Evolutionary conservation across 2,888 invertebrate genomes (phyloP).

Genomic region (Pyralis farinalis): DNA sequence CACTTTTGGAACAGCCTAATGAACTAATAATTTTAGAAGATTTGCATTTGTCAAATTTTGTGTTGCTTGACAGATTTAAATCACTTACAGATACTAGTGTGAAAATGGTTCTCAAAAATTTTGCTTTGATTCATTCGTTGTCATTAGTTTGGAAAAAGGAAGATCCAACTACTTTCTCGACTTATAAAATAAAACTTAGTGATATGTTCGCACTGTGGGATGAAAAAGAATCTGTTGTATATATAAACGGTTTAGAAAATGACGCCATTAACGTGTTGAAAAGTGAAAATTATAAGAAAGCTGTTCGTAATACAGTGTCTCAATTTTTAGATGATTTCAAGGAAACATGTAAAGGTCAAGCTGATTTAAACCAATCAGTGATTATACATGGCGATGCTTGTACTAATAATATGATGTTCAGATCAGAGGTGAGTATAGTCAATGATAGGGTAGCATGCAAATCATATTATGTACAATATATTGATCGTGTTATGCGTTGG

Average conservation of each 20-base stretch:
- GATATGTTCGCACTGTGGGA: neutral
- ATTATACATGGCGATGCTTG: constrained; percentile 47
- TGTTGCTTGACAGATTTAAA: neutral
- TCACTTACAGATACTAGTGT: constrained; percentile 3
- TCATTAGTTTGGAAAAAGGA: constrained; percentile 11
- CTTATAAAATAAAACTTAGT: neutral
- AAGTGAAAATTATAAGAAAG: neutral
- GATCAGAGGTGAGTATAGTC: constrained; percentile 27
- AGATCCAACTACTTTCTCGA: neutral
- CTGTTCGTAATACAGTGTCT: neutral
- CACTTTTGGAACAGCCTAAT: neutral
- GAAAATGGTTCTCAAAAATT: constrained; percentile 10
- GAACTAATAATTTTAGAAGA: neutral
- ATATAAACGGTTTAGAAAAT: neutral
- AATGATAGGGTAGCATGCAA: no score
- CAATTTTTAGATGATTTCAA: neutral
- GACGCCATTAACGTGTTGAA: neutral
- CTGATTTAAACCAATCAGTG: constrained; percentile 20
- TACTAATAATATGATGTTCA: constrained; percentile 42
- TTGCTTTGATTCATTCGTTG: constrained; percentile 20
- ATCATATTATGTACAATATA: no score
- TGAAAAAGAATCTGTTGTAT: neutral
- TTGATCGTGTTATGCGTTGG: no score
- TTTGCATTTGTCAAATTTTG: neutral
- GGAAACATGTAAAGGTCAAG: neutral